phyloP scores from a whole-genome alignment of 2,797 vertebrate genomes.

The Alectoris magna region DNA sequence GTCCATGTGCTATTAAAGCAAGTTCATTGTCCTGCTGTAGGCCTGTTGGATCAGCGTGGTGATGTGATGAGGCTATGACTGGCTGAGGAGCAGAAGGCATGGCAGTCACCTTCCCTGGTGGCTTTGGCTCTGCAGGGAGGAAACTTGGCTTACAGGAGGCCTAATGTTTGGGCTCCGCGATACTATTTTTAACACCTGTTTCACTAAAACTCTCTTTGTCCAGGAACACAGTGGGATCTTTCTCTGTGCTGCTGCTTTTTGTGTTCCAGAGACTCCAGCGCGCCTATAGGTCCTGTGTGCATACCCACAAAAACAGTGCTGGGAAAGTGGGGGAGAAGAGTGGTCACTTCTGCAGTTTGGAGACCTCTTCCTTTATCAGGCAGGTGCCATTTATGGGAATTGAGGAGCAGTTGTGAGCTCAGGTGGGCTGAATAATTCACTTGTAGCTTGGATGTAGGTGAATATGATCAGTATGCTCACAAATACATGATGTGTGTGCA shows the following conservation, averaged over 20 bases:
- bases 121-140: background rate
- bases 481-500: background rate
- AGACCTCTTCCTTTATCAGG: background rate
- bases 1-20: background rate
- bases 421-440: background rate
- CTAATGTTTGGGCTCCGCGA: background rate
- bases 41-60: background rate
- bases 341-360: background rate
- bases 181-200: background rate
- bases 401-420: background rate
- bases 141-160: background rate
- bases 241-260: background rate
- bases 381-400: background rate
- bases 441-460: background rate
- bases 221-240: background rate
- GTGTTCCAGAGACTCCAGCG: background rate
- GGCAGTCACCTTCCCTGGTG: background rate
- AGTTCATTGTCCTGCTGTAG: background rate
- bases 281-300: background rate
- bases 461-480: background rate
- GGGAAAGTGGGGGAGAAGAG: background rate
- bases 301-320: background rate
- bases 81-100: background rate
- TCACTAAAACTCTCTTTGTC: background rate
- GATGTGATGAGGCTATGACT: background rate